A percentile compares a stretch with the other conserved stretches of the same genome.
Evolutionary conservation across 2,888 invertebrate genomes (phyloP).

Genomic region (Orchesella flavescens): DNA sequence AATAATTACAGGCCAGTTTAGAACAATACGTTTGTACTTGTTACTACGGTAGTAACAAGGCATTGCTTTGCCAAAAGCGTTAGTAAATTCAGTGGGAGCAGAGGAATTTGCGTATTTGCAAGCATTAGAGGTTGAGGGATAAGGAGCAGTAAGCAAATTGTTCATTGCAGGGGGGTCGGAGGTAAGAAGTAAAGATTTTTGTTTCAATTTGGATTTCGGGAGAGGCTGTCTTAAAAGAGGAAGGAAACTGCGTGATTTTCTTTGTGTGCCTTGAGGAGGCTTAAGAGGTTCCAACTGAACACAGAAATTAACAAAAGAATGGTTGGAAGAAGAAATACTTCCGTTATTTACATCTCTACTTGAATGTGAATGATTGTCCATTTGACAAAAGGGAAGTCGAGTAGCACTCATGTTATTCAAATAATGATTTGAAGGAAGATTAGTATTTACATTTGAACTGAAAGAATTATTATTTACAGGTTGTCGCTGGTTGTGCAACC

Average conservation of each 20-base stretch:
- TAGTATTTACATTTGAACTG: not conserved
- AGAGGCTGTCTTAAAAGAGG: no score
- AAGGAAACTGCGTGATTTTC: not conserved
- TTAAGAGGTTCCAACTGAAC: not conserved
- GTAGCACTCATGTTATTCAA: not conserved
- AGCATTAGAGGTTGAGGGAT: not conserved
- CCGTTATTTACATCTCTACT: not conserved
- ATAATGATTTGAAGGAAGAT: not conserved
- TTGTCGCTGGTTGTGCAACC: not conserved
- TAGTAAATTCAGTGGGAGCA: conserved; percentile 16
- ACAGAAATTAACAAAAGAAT: not conserved
- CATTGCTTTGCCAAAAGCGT: not conserved
- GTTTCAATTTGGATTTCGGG: no score
- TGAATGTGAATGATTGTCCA: not conserved
- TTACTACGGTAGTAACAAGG: conserved; percentile 8
- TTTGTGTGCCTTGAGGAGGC: not conserved
- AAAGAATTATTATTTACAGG: not conserved
- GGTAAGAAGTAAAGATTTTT: not conserved
- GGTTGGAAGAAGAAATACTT: not conserved
- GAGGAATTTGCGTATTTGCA: not conserved
- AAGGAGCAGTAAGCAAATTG: not conserved
- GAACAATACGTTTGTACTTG: not conserved
- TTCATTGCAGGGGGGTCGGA: not conserved
- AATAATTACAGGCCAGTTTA: conserved; percentile 4
- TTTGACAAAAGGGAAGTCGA: not conserved